Percentiles rank a stretch among this genome's conserved stretches.
Evolutionary conservation across 2,888 invertebrate genomes (phyloP).

Genomic region (Subacronicta megacephala): DNA sequence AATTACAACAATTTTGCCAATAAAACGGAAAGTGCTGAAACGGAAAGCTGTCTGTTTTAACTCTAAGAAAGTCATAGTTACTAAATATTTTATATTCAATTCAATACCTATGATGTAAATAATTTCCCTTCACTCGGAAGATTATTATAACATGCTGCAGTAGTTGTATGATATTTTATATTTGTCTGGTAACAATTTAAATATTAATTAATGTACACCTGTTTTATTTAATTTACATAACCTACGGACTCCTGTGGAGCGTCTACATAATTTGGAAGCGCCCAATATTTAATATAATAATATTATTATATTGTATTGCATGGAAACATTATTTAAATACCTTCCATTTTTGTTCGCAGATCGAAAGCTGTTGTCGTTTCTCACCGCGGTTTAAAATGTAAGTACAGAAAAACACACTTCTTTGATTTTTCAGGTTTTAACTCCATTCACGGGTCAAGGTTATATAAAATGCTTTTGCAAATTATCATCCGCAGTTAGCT

Average conservation of each 20-base stretch:
- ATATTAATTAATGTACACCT: constrained; percentile 22
- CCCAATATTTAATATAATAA: constrained; percentile 53
- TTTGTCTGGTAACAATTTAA: constrained; percentile 19
- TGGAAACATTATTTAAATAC: constrained; percentile 24
- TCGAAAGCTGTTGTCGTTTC: constrained; percentile 32
- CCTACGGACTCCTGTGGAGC: constrained; percentile 26
- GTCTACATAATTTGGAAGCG: constrained; percentile 45
- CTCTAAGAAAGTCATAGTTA: no score
- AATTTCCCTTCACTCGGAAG: no score
- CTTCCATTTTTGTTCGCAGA: constrained; percentile 41
- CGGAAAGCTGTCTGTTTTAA: constrained; percentile 16
- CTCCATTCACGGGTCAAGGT: no score
- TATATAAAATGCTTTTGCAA: neutral
- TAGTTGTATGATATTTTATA: constrained; percentile 34
- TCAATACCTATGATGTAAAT: no score
- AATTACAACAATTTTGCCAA: constrained; percentile 16
- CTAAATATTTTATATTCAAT: no score
- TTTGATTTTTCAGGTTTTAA: neutral
- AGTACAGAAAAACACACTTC: no score
- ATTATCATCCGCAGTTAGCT: no score
- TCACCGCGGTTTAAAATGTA: constrained; percentile 37
- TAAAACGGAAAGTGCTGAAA: constrained; percentile 1
- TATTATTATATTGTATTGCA: constrained; percentile 11
- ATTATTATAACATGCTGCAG: constrained; percentile 19
- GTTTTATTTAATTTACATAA: constrained; percentile 43